Conservation (phyloP, 1,140 invertebrate genomes). For the Oedothorax gibbosus region DNA sequence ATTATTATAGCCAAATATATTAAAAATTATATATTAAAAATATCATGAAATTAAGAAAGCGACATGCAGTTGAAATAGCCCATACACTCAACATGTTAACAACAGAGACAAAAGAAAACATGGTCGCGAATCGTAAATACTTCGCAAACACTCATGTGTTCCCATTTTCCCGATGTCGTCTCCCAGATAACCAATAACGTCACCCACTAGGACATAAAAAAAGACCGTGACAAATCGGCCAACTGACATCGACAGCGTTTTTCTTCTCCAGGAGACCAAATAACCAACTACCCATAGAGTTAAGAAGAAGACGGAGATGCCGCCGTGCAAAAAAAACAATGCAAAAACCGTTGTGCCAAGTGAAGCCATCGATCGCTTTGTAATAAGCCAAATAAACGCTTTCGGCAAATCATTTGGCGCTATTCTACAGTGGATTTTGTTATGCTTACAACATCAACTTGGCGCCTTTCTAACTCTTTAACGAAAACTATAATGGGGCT, state of each 20-base stretch:
- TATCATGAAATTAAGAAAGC: not conserved
- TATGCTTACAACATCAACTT: no score
- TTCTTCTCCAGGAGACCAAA: not conserved
- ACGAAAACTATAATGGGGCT: no score
- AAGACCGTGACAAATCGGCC: conserved; percentile 19
- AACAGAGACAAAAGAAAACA: not conserved
- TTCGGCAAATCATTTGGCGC: no score
- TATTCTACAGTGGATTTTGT: no score
- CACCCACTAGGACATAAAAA: not conserved
- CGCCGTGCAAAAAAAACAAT: no score
- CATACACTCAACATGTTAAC: not conserved
- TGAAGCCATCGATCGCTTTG: no score
- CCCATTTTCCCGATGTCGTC: not conserved
- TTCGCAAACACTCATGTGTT: not conserved
- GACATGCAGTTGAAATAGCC: not conserved
- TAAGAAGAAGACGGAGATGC: no score
- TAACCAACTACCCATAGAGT: conserved; percentile 10
- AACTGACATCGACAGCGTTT: conserved; percentile 16
- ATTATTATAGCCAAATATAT: no score
- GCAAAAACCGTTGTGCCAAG: no score
- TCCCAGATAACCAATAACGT: conserved; percentile 17
- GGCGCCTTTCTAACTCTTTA: no score
- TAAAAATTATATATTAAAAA: not conserved
- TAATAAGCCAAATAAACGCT: no score
- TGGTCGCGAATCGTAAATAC: conserved; percentile 4